Conservation (phyloP, 2,113 vertebrate species). For the Callionymus lyra region DNA sequence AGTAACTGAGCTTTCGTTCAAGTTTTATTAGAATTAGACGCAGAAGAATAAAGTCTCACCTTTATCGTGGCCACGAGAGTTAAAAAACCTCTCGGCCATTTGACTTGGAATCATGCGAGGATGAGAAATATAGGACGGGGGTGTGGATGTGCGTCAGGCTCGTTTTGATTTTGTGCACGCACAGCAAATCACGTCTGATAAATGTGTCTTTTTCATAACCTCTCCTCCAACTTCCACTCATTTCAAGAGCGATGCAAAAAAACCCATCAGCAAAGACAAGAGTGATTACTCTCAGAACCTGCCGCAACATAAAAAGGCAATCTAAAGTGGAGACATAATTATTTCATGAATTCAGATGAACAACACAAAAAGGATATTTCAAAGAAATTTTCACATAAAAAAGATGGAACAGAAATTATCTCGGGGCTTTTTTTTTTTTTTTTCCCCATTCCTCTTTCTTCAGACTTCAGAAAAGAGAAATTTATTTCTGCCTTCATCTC, state of each 20-base stretch:
- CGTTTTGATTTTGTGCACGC: conserved; percentile 1
- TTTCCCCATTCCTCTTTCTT: conserved; percentile 38
- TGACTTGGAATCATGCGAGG: conserved; percentile 57
- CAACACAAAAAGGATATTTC: conserved; percentile 61
- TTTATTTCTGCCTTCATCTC: conserved; percentile 79
- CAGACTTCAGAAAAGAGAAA: conserved; percentile 73
- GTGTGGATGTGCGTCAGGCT: conserved; percentile 1
- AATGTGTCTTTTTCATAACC: conserved; percentile 49
- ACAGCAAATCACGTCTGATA: conserved; percentile 51
- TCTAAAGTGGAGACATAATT: conserved; percentile 51
- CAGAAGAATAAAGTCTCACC: too few relatives aligned
- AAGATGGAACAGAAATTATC: conserved; percentile 63
- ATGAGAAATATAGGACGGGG: conserved; percentile 32
- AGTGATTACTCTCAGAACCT: conserved; percentile 66
- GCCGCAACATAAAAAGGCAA: conserved; percentile 58
- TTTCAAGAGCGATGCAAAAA: conserved; percentile 57
- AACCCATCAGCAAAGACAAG: conserved; percentile 53
- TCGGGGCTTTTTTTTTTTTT: conserved; percentile 46
- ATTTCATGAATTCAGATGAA: conserved; percentile 63
- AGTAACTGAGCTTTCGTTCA: too few relatives aligned
- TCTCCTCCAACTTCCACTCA: conserved; percentile 45
- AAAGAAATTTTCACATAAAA: conserved; percentile 61
- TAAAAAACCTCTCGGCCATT: conserved; percentile 55
- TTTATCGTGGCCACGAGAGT: too few relatives aligned
- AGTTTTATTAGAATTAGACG: too few relatives aligned